Evolutionary conservation across 1,140 invertebrate genomes (phyloP).

Genomic region (Dinoponera quadriceps): DNA sequence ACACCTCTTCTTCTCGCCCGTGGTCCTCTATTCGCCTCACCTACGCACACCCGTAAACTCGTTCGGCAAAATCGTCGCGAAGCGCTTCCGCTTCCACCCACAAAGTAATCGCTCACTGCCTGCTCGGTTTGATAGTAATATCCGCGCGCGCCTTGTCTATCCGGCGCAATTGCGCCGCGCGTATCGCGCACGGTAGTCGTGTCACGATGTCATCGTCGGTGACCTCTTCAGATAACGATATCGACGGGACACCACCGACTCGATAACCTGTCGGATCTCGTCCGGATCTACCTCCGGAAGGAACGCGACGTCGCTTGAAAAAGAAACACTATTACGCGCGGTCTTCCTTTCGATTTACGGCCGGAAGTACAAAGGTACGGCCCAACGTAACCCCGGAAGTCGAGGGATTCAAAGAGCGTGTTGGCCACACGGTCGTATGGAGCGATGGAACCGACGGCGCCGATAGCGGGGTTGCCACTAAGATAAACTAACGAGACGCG

Average conservation of each 20-base stretch:
- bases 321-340: background rate
- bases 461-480: conserved; percentile 20
- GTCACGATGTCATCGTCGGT: conserved; percentile 10
- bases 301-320: background rate
- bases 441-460: background rate
- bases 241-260: background rate
- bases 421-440: background rate
- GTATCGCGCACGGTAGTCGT: background rate
- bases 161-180: background rate
- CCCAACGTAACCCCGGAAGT: background rate
- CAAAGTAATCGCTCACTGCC: conserved; percentile 26
- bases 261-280: background rate
- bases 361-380: conserved; percentile 4
- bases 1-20: conserved; percentile 3
- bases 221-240: background rate
- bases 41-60: conserved; percentile 3
- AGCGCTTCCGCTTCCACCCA: background rate
- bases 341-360: background rate
- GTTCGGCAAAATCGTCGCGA: conserved; percentile 13
- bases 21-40: background rate
- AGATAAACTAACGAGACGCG: conserved; percentile 7
- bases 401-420: background rate
- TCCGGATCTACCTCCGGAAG: background rate
- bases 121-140: conserved; percentile 25
- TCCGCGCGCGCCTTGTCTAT: conserved; percentile 6